Evolutionary conservation across 2,797 vertebrate species (phyloP), one percentile per base, ranked within the genome.

Genomic region (Peromyscus attwateri): DNA sequence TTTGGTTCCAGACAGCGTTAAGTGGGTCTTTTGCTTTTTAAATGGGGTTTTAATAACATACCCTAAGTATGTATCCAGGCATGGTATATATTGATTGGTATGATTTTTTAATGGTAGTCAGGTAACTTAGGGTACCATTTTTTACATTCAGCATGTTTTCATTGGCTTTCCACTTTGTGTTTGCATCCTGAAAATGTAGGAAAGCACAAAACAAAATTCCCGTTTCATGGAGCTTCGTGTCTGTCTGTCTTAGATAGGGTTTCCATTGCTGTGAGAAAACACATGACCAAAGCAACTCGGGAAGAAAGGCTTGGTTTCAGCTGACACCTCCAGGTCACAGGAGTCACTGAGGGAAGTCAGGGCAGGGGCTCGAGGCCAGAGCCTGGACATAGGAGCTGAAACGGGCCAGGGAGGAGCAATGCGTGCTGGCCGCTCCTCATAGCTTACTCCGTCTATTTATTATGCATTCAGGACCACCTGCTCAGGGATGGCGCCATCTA

Each of bases 31-130:
- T 94, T 89, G 71, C 13, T 80, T 49, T 90, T 1, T 81, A 66
- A 80, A 11, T 95, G 87, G 49, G 16, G 91, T 90, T 96, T 96
- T 94, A 88, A 80, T 83, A 80, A 71, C 64, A 17, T 52, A 68
- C 31, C 19, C 4, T 84, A 57, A 29, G 57, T 66, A 6, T 89
- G 43, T 77, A 49, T 89, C n/a, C 37, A n/a, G 40, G 91, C 82
- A 60, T 40, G 46, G 12, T 77, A 21, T 52, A 19, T 70, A 57
- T 46, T 92, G 87, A 43, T 79, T 96, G 27, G 46, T 76, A 34
- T 13, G 46, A 11, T 92, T 95, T n/a, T 60, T 92, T 96, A 75
- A 43, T 76, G n/a, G 55, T 52, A 94, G 31, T 71, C 57, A 80
- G 29, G 71, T 95, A 75, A 57, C 71, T 87, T 9, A 37, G 52